Evolutionary conservation across 2,888 invertebrate species (phyloP).

Genomic region (Mythimna loreyi): DNA sequence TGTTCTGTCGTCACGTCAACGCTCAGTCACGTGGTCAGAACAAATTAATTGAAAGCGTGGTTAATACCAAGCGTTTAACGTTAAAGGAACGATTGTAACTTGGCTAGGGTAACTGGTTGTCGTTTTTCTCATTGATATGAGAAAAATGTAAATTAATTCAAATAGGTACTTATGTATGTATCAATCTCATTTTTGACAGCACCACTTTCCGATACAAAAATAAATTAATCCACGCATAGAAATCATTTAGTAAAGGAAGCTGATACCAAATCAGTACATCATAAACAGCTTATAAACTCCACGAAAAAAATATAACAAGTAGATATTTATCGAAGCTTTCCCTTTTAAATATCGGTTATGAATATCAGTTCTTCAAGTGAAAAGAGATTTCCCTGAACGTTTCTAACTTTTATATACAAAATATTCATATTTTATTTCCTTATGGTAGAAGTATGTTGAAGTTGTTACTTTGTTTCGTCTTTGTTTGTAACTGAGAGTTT

Average conservation of each 20-base stretch:
- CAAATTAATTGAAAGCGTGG: too few species aligned
- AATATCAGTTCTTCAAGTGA: slow-evolving; percentile 31
- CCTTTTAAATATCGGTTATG: slow-evolving; percentile 28
- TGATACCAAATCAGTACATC: slow-evolving; percentile 23
- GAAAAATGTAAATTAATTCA: too few species aligned
- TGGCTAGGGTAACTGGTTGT: too few species aligned
- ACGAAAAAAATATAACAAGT: slow-evolving; percentile 20
- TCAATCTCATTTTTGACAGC: too few species aligned
- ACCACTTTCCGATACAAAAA: neutral
- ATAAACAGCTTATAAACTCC: slow-evolving; percentile 35
- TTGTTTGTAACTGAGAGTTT: slow-evolving; percentile 1
- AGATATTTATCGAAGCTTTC: slow-evolving; percentile 37
- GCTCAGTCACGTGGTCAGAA: too few species aligned
- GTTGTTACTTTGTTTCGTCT: slow-evolving; percentile 27
- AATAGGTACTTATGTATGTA: too few species aligned
- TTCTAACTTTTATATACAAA: slow-evolving; percentile 44
- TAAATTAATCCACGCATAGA: neutral
- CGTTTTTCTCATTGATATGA: too few species aligned
- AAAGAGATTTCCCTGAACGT: slow-evolving; percentile 21
- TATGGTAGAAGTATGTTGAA: slow-evolving; percentile 17
- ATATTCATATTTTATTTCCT: slow-evolving; percentile 48
- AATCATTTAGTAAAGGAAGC: slow-evolving; percentile 6
- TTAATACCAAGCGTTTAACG: too few species aligned
- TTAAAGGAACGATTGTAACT: too few species aligned
- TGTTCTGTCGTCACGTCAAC: too few species aligned